Evolutionary conservation across 2,113 vertebrate species (phyloP).

Genomic region (Machaerirhynchus nigripectus): DNA sequence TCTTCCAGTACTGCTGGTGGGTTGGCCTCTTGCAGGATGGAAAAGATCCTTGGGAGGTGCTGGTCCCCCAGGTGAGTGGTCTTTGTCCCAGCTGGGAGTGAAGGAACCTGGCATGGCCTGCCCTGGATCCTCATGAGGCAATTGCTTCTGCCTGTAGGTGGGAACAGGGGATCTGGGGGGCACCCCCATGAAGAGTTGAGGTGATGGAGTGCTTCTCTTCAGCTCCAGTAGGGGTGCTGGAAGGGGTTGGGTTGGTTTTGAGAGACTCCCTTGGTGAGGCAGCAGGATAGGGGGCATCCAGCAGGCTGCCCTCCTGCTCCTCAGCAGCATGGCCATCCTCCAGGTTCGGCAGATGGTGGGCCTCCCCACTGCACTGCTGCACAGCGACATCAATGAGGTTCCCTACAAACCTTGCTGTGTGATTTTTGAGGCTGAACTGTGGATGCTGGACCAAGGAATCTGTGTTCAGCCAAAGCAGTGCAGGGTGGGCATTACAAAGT

Average conservation of each 20-base stretch:
- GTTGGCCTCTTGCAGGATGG: background rate
- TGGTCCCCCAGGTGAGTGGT: accelerated
- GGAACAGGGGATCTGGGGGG: background rate
- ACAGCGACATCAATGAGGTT: accelerated
- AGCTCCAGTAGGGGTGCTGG: background rate
- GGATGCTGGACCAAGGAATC: background rate
- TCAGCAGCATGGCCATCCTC: accelerated
- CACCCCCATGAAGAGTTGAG: background rate
- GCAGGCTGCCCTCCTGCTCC: accelerated
- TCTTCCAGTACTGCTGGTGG: background rate
- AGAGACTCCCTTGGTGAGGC: background rate
- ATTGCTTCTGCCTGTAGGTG: background rate
- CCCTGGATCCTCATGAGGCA: background rate
- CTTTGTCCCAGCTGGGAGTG: accelerated
- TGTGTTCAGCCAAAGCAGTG: background rate
- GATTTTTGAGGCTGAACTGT: background rate
- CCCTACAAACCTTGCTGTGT: accelerated
- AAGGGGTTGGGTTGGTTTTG: too few relatives aligned
- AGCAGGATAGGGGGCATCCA: accelerated
- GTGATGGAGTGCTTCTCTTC: background rate
- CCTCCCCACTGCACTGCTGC: accelerated
- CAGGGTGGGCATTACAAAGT: background rate
- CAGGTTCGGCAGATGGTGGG: accelerated
- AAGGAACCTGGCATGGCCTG: background rate
- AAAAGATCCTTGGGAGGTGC: background rate